These are phyloP conservation scores for Euthynnus affinis DNA, from an alignment of 2,797 vertebrate species.

Conservation along the genomic window DNA sequence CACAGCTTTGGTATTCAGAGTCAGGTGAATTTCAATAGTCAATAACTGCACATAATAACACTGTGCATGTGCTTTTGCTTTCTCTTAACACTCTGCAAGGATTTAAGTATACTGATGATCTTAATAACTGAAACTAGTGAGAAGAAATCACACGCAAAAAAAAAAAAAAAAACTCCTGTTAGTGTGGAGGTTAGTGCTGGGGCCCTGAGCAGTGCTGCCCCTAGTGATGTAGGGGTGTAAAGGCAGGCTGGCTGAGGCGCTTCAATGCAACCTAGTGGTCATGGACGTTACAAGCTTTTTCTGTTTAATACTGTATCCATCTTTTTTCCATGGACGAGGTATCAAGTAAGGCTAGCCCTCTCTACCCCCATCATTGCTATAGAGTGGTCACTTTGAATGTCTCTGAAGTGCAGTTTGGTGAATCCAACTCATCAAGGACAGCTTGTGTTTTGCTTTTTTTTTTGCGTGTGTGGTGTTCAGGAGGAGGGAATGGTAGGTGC, in stretches of 20 bases:
- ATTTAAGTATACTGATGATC: constrained; percentile 43
- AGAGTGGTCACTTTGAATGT: constrained; percentile 68
- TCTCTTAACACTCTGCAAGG: constrained; percentile 52
- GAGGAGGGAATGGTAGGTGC: constrained; percentile 17
- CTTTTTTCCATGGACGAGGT: constrained; percentile 62
- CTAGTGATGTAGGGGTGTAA: constrained; percentile 79
- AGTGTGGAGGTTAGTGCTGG: constrained; percentile 59
- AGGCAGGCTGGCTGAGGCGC: constrained; percentile 80
- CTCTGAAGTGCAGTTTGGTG: constrained; percentile 66
- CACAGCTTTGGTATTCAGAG: constrained; percentile 80
- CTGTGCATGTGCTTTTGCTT: constrained; percentile 43
- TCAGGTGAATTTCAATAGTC: constrained; percentile 51
- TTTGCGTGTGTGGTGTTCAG: constrained; percentile 21
- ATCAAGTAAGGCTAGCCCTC: constrained; percentile 73
- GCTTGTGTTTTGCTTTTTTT: constrained; percentile 28
- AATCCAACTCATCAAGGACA: constrained; percentile 39
- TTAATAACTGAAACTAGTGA: constrained; percentile 38
- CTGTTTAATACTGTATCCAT: constrained; percentile 66
- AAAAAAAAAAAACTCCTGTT: constrained; percentile 43
- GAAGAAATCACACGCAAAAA: constrained; percentile 51
- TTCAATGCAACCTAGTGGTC: constrained; percentile 71
- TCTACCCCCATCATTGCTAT: constrained; percentile 55
- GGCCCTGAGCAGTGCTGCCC: constrained; percentile 82
- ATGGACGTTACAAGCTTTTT: constrained; percentile 54
- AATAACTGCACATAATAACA: constrained; percentile 52